Conservation (phyloP, 2,113 vertebrate genomes). For the Leptobrachium ailaonicum region DNA sequence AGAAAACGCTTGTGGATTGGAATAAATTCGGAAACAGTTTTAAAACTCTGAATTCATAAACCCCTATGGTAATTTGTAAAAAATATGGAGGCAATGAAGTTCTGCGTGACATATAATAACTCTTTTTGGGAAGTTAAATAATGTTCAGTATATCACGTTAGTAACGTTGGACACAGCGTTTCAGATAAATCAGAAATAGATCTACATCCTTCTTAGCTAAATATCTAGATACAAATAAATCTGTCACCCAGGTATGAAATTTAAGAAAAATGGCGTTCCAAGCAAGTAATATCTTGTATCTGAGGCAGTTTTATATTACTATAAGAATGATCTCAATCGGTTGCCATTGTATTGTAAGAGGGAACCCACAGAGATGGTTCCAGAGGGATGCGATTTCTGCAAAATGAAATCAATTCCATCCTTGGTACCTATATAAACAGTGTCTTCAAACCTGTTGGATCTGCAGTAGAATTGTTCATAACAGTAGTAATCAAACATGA, state of each 20-base stretch:
- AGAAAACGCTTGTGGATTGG: neutral
- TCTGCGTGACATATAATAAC: neutral
- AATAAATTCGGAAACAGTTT: neutral
- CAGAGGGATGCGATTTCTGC: conserved; percentile 35
- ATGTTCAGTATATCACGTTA: neutral
- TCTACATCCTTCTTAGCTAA: conserved; percentile 13
- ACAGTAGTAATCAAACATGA: conserved; percentile 50
- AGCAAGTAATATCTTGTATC: conserved; percentile 3
- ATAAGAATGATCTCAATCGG: conserved; percentile 24
- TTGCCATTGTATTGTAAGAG: conserved; percentile 19
- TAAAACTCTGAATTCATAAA: neutral
- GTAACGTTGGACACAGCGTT: neutral
- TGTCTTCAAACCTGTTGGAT: conserved; percentile 46
- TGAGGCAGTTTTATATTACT: conserved; percentile 4
- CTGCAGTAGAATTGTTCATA: conserved; percentile 46
- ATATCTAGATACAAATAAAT: conserved; percentile 14
- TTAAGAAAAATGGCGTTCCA: conserved; percentile 3
- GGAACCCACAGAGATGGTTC: conserved; percentile 30
- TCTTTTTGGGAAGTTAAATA: neutral
- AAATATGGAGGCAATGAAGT: neutral
- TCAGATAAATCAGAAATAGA: conserved; percentile 11
- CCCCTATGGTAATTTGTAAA: neutral
- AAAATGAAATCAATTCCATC: conserved; percentile 41
- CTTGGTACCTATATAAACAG: conserved; percentile 27
- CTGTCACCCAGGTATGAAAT: conserved; percentile 19